Evolutionary conservation across 2,113 vertebrate species (phyloP).

Genomic region (Tychaedon coryphoeus): DNA sequence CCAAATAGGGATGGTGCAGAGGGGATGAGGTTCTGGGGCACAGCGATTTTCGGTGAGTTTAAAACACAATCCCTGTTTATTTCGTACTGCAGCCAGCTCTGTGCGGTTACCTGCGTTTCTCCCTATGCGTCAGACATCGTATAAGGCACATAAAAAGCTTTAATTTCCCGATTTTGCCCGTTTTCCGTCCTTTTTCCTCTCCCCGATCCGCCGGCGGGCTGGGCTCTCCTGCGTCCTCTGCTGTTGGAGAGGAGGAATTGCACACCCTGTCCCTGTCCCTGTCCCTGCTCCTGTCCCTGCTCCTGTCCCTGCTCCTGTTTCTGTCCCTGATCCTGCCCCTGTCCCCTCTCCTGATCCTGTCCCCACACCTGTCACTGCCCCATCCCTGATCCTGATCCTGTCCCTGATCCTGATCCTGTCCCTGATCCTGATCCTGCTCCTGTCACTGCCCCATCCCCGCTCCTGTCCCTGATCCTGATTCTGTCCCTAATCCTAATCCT

Average conservation of each 20-base stretch:
- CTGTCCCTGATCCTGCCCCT: too few relatives aligned
- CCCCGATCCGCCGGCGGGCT: rapidly evolving
- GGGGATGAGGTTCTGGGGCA: too few relatives aligned
- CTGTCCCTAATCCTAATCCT: not conserved
- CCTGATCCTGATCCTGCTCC: too few relatives aligned
- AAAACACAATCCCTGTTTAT: not conserved
- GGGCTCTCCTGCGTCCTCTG: not conserved
- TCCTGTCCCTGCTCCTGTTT: too few relatives aligned
- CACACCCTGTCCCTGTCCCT: not conserved
- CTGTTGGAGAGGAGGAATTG: rapidly evolving
- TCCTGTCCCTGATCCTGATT: too few relatives aligned
- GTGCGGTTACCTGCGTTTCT: not conserved
- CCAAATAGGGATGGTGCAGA: rapidly evolving
- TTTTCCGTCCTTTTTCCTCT: not conserved
- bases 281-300: too few relatives aligned
- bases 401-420: too few relatives aligned
- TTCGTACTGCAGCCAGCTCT: not conserved
- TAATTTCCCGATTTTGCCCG: not conserved
- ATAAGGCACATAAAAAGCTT: not conserved
- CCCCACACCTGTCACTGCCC: too few relatives aligned
- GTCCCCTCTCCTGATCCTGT: too few relatives aligned
- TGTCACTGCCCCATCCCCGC: too few relatives aligned
- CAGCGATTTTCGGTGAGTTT: not conserved
- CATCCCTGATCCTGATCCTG: too few relatives aligned
- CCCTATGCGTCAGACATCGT: rapidly evolving